These are phyloP conservation scores for Porites rus DNA, from an alignment of 92 coral and sea anemone species.

Conservation along the genomic window DNA sequence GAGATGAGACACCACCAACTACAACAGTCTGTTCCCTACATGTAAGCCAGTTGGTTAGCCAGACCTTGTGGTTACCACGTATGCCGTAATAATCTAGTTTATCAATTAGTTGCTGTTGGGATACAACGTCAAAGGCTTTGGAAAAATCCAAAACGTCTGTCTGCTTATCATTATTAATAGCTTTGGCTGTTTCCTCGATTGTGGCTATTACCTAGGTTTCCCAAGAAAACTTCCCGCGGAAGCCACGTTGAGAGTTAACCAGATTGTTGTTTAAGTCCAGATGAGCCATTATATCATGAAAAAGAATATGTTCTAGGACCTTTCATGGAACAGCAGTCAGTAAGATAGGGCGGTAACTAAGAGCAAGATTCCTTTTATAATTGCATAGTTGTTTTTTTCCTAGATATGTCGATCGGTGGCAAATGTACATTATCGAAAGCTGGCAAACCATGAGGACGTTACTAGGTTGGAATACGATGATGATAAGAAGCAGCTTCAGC, in stretches of 20 bases:
- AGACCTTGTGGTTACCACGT: constrained; percentile 4
- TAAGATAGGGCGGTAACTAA: constrained; percentile 16
- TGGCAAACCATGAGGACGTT: no score
- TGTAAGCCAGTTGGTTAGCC: constrained; percentile 40
- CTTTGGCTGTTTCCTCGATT: constrained; percentile 19
- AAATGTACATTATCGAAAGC: no score
- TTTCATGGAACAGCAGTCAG: constrained; percentile 17
- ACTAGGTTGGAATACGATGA: no score
- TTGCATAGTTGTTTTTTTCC: no score
- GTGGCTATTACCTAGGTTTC: constrained; percentile 23
- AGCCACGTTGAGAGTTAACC: constrained; percentile 21
- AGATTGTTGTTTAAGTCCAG: no score
- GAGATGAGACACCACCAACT: constrained; percentile 51
- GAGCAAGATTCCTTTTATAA: constrained; percentile 25
- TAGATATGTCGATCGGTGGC: no score
- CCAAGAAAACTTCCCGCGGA: constrained; percentile 18
- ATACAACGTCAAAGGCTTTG: constrained; percentile 39
- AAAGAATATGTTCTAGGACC: background rate
- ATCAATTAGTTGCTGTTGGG: background rate
- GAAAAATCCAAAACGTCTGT: background rate
- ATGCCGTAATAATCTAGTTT: constrained; percentile 26
- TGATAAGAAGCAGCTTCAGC: no score
- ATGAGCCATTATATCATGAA: no score
- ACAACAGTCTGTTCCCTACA: constrained; percentile 48
- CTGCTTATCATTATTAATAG: constrained; percentile 1